Evolutionary conservation across 2,888 invertebrate genomes (phyloP).

Genomic region (Mesorhabditis sp.): DNA sequence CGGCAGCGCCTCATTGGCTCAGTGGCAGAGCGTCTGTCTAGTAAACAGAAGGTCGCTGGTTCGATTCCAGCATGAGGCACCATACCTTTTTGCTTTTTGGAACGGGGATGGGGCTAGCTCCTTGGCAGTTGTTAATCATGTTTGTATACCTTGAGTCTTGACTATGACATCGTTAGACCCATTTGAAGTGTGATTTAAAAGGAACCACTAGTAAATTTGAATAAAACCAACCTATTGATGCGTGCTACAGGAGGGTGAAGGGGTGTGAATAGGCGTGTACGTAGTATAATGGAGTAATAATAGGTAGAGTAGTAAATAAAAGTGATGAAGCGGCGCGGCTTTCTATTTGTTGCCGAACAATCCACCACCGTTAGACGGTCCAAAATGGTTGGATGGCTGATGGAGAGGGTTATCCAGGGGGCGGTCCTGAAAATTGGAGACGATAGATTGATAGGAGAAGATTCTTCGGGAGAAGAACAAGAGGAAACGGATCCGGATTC

Average conservation of each 20-base stretch:
- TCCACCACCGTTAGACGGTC: neutral
- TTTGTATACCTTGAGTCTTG: too few species aligned
- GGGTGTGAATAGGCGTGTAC: too few species aligned
- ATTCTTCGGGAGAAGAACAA: neutral
- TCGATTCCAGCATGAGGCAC: constrained; percentile 52
- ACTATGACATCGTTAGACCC: too few species aligned
- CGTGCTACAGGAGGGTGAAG: too few species aligned
- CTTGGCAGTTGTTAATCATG: too few species aligned
- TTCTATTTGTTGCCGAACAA: neutral
- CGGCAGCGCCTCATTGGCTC: constrained; percentile 43
- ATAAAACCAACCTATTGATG: too few species aligned
- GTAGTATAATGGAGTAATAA: too few species aligned
- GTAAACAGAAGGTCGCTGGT: constrained; percentile 55
- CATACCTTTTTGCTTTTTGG: neutral
- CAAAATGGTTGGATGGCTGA: neutral
- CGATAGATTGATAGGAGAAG: neutral
- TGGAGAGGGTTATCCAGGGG: neutral
- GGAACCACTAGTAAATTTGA: too few species aligned
- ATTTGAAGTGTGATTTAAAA: too few species aligned
- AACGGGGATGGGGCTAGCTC: neutral
- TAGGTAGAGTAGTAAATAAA: too few species aligned
- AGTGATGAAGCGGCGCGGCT: too few species aligned
- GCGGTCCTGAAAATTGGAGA: constrained; percentile 7
- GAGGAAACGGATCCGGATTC: neutral
- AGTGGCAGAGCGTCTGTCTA: constrained; percentile 54